Evolutionary conservation across 2,113 vertebrate species (phyloP), one percentile per base, ranked within the genome.

Genomic region (Tetrao urogallus): DNA sequence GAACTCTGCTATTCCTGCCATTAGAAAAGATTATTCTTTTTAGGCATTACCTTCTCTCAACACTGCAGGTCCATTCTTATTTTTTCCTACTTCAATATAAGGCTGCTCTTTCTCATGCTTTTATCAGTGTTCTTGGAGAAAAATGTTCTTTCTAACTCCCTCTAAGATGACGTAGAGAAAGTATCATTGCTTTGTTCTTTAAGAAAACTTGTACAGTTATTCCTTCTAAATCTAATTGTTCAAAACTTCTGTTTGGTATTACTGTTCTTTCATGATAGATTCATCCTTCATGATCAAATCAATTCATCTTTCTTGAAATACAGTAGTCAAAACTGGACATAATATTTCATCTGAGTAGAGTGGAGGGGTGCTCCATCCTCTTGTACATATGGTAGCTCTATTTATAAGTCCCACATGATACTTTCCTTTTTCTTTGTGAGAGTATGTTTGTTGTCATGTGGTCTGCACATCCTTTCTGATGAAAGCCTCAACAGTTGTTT

Each of bases 61-160:
- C 42, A 5, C 72, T 84, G n/a, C 11, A 32, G 10, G 3, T 42
- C 28, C 34, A 38, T 1, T 84, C 38, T 75, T 83, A 50, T 25
- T 84, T 93, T 90, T 92, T 36, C 10, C 4, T 25, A 13, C 75
- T 70, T 86, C 42, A 24, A 2, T 87, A n/a, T 42, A 71, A 81
- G 6, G 16, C 24, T 57, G 3, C 15, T 84, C 12, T 71, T 86
- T 82, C 34, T 86, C 81, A 43, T 7, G 22, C 14, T 27, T 36
- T 61, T n/a, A 7, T 3, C 54, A 40, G 0, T 10, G 22, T 12
- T 43, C 17, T 19, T 11, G 30, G 32, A 72, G 24, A 64, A 10
- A 42, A 67, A 9, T 0, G 0, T 48, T 52, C 5, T 66, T 86
- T 71, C 38, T 7, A 87, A 9, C 11, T 60, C 20, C 8, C 22